phyloP scores from a whole-genome alignment of 2,113 vertebrate genomes.

The human (Homo sapiens) region GRCh38 chr6:127131001-127131500 shows the following conservation, averaged over 20 bases:
- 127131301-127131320: not conserved
- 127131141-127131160: not conserved
- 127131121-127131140: not conserved
- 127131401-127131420: slow-evolving; percentile 78
- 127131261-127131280: not conserved
- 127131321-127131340: not conserved
- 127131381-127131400: slow-evolving; percentile 77
- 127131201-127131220: not conserved
- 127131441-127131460: slow-evolving; percentile 82
- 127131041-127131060: not conserved
- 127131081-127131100: not conserved
- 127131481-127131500: slow-evolving; percentile 76
- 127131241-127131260: not conserved
- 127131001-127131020: not conserved
- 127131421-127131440: slow-evolving; percentile 77
- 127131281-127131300: not conserved
- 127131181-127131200: not conserved
- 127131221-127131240: not conserved
- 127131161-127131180: not conserved
- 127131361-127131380: slow-evolving; percentile 76
- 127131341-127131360: slow-evolving; percentile 65
- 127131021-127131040: slow-evolving; percentile 15
- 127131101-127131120: not conserved
- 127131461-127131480: not conserved
- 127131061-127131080: not conserved